Conservation (phyloP, 2,797 vertebrate genomes). For the Dicrostonyx torquatus region DNA sequence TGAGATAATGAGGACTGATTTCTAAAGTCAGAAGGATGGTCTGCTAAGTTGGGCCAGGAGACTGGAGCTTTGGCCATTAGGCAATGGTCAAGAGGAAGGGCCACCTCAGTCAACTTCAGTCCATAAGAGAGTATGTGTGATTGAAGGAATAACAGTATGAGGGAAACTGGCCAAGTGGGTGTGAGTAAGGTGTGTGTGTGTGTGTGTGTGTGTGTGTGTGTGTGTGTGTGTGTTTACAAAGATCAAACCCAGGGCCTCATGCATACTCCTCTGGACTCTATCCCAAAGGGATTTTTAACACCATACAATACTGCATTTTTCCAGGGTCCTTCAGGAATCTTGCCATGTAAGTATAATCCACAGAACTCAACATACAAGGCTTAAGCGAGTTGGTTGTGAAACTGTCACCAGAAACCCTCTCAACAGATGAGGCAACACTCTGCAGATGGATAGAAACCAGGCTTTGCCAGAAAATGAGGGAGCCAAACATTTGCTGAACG, state of each 20-base stretch:
- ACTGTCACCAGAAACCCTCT: neutral
- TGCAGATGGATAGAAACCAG: neutral
- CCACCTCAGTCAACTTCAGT: neutral
- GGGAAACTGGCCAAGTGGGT: neutral
- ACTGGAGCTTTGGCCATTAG: neutral
- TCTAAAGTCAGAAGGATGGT: neutral
- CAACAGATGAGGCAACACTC: neutral
- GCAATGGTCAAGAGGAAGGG: neutral
- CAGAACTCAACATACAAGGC: neutral
- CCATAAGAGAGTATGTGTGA: neutral
- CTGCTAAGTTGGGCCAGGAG: neutral
- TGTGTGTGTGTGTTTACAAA: neutral
- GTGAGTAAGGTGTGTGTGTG: neutral
- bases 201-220: neutral
- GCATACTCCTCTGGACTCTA: neutral
- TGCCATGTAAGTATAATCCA: neutral
- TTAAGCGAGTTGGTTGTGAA: neutral
- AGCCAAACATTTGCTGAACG: neutral
- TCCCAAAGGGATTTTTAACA: neutral
- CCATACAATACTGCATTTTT: neutral
- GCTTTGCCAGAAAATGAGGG: neutral
- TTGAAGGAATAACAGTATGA: too few species aligned
- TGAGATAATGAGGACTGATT: fast-evolving
- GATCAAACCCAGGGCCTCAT: neutral
- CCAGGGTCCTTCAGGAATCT: neutral